Base-by-base conservation (phyloP, 2,888 invertebrate genomes). In the Ligdia adustata region DNA sequence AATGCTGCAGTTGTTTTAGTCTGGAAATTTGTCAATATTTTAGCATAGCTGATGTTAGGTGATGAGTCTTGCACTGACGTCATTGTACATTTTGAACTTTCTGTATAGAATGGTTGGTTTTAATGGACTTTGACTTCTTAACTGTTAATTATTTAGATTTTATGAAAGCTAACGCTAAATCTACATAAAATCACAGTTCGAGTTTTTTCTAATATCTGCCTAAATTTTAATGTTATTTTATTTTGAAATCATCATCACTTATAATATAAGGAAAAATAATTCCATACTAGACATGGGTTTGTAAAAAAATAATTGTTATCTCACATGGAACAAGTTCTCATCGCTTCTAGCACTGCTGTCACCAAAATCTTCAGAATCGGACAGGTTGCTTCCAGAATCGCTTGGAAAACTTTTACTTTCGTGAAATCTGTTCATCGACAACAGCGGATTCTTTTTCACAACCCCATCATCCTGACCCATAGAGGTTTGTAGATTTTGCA, bases 371-470 rank as follows among this genome's bases (percentile, higher is more conserved):
- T 95, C 94, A 14, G 92, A 92, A 73, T 94, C 94, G 0, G 94
- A 94, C 38, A 93, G 85, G 55, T 92, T 93, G 60, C 92, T 92
- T 20, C 90, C 91, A 42, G 93, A 91, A 70, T 94, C 89, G 52
- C 79, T 84, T 1, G 79, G 66, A 58, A 81, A 86, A 38, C 65
- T 70, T 62, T 86, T 86, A 4, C 61, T 70, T 31, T 92, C 91
- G 9, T 92, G 91, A 58, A 93, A 94, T 68, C 94, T 89, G 43
- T 91, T 83, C 44, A 95, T 89, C 9, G 65, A 67, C 11, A 95
- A 71, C 6, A 95, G 70, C 0, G 96, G 96, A 82, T 96, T 96
- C 66, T 91, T 96, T 79, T 96, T 96, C 1, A 96, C 87, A 2
- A 95, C 82, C 4, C 95, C 95, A 62, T 94, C 92, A 59, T 94